Evolutionary conservation across 1,140 invertebrate genomes (phyloP).

Genomic region (Hypsibius dujardini): DNA sequence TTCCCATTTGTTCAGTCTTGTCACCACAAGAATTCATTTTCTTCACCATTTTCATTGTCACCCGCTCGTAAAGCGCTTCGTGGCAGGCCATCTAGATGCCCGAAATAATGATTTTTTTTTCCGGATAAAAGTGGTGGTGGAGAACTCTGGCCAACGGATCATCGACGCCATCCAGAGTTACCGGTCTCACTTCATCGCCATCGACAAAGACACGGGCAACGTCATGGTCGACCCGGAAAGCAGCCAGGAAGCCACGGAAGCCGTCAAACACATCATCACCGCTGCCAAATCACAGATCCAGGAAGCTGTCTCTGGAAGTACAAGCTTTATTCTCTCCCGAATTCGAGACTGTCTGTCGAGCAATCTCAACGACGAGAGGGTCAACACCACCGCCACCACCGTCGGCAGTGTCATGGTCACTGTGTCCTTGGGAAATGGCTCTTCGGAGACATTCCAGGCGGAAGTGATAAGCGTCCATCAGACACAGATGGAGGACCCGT

Average conservation of each 20-base stretch:
- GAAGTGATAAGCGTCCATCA: background rate
- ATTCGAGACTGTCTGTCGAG: constrained; percentile 1
- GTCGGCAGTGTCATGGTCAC: background rate
- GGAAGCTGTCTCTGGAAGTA: constrained; percentile 4
- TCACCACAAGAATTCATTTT: too few species aligned
- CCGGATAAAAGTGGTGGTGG: background rate
- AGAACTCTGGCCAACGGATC: constrained; percentile 4
- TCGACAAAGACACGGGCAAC: background rate
- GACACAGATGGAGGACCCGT: background rate
- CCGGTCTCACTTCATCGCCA: background rate
- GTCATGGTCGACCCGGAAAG: background rate
- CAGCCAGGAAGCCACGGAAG: background rate
- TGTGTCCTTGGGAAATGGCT: background rate
- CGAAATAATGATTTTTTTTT: too few species aligned
- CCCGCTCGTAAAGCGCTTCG: too few species aligned
- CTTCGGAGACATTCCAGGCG: background rate
- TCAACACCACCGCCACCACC: background rate
- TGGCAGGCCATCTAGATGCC: too few species aligned
- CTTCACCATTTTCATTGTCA: too few species aligned
- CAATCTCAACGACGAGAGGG: background rate
- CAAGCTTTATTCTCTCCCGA: background rate
- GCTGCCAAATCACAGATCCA: constrained; percentile 5
- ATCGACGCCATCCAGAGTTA: constrained; percentile 9
- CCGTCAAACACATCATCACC: background rate
- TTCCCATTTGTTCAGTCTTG: too few species aligned